Base-by-base conservation (phyloP, 2,888 invertebrate genomes). In the Amaurobius ferox region DNA sequence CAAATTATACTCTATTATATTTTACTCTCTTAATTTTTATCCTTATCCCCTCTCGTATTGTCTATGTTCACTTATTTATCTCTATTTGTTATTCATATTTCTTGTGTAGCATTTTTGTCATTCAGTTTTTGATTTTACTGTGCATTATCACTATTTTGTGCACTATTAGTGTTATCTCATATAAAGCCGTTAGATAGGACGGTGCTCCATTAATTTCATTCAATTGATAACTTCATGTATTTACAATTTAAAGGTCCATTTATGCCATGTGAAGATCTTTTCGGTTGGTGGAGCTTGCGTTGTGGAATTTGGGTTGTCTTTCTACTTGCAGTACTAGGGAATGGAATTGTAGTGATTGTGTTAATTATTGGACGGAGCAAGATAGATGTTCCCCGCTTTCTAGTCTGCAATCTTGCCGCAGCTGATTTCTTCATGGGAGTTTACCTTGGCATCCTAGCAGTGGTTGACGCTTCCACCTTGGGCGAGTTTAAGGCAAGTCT, bases 231-330 rank as follows among this genome's bases (percentile, higher is more conserved):
- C n/a, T n/a, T n/a, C n/a, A n/a, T n/a, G n/a, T n/a, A n/a, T n/a
- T n/a, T n/a, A n/a, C n/a, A n/a, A n/a, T 9, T 35, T 35, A 5
- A 91, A 95, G 96, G 96, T 29, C 98, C 98, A 1, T 98, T 98
- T 92, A 93, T 97, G 90, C 98, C 98, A 5, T 98, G 98, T 91
- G 95, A 96, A 90, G 98, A 98, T 92, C 93, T 98, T 78, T 98
- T 98, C 92, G 98, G 98, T 91, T 98, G 98, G 98, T 98, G 98
- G 98, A 97, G 97, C 2, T 92, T 98, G 89, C 94, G 98, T 62
- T 98, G 98, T 91, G 98, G 98, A 28, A 97, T 98, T 71, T 99
- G 98, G 98, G 95, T 97, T 16, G 98, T 99, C 55, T 98, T 98
- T 92, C 94, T 98, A 80, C 93, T 98, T 89, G 98, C 98, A 40